Base-by-base conservation (phyloP, 2,113 vertebrate genomes). In the Periophthalmus modestus region DNA sequence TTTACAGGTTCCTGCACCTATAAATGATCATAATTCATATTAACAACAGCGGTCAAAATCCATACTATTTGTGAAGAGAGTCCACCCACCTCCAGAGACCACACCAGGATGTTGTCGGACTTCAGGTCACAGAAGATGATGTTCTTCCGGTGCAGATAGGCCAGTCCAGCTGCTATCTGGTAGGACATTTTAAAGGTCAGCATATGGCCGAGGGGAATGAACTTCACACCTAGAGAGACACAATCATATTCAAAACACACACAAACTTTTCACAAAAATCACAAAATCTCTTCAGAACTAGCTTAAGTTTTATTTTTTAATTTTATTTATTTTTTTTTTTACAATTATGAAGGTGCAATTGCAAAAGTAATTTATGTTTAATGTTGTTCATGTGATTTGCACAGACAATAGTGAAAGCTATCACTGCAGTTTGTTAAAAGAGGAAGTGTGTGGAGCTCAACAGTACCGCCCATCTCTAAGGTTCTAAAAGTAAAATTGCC, bases 71-170 rank as follows among this genome's bases (percentile, higher is more conserved):
- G 52, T 10, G 52, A 10, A 9, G 2, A 36, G 5, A 11, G 5
- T 43, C n/a, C 33, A 76, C 89, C 34, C 59, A 96, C 85, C 0
- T 97, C 94, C 82, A 99, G 88, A 12, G 97, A 98, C 98, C 98
- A 99, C 71, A 99, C 97, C 75, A 99, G 87, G 62, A 99, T 97
- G 71, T 99, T 99, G 94, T 99, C 98, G 0, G 98, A 99, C 87
- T 99, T 99, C n/a, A 99, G 93, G 91, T 99, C 98, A 0, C 98
- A 99, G 93, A 99, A 99, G 87, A 99, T 99, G 89, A 99, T 95
- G 89, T 93, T 96, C 80, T 99, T 99, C 87, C 93, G 95, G 87
- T 99, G 98, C 77, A 99, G 95, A 89, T 99, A 99, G 11, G 96
- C 94, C 72, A 99, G 92, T 52, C 97, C 98, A 0, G 94, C 91